Evolutionary conservation across 2,797 vertebrate genomes (phyloP).

Genomic region (Hippoglossus hippoglossus): DNA sequence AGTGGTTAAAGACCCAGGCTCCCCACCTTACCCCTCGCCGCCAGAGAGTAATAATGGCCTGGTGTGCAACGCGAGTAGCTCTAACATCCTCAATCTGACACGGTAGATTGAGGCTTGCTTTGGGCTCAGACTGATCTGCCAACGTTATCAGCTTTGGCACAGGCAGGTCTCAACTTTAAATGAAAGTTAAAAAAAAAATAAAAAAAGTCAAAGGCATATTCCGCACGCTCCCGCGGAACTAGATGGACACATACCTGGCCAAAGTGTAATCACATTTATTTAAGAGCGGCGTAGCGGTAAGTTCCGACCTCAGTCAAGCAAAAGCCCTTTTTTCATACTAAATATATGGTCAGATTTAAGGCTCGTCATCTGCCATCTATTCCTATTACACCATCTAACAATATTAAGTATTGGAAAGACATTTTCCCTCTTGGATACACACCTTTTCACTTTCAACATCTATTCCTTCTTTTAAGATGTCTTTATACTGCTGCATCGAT

Average conservation of each 20-base stretch:
- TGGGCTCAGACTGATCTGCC: conserved; percentile 43
- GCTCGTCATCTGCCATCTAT: not conserved
- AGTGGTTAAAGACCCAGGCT: conserved; percentile 55
- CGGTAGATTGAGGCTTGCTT: conserved; percentile 47
- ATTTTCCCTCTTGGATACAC: not conserved
- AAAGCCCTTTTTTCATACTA: conserved; percentile 7
- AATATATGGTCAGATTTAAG: not conserved
- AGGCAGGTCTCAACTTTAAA: conserved; percentile 53
- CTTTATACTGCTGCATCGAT: too few relatives aligned
- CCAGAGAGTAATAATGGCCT: conserved; percentile 51
- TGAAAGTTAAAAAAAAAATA: conserved; percentile 29
- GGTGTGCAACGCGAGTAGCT: conserved; percentile 43
- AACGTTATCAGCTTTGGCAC: conserved; percentile 41
- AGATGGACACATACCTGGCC: conserved; percentile 37
- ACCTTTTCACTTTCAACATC: too few relatives aligned
- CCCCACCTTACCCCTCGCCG: conserved; percentile 23
- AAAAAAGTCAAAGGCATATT: conserved; percentile 44
- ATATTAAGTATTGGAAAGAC: not conserved
- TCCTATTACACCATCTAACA: not conserved
- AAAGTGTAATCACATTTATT: conserved; percentile 46
- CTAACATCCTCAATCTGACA: conserved; percentile 62
- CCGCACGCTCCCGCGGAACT: conserved; percentile 33
- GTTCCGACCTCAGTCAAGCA: conserved; percentile 27
- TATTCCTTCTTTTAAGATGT: too few relatives aligned
- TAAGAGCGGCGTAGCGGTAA: conserved; percentile 30